Conservation (phyloP, 2,113 vertebrate genomes). For the Peromyscus maniculatus region DNA sequence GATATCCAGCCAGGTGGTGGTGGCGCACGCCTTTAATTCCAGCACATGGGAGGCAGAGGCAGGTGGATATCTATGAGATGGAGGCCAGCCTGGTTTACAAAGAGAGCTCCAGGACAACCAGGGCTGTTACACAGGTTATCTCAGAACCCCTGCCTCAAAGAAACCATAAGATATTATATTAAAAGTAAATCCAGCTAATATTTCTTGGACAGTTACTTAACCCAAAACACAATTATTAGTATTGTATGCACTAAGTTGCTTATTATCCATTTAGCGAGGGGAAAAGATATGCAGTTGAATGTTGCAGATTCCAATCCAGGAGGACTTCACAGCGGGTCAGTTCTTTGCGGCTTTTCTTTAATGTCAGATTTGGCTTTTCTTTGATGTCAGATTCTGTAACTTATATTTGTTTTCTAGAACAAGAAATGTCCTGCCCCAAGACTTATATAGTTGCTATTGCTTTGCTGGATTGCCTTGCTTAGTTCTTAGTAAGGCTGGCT, state of each 20-base stretch:
- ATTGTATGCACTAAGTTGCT: background rate
- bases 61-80: background rate
- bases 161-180: slow-evolving; percentile 14
- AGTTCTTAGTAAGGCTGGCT: background rate
- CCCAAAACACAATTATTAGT: background rate
- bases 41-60: background rate
- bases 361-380: background rate
- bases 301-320: background rate
- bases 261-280: background rate
- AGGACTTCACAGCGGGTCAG: background rate
- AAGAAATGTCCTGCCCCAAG: background rate
- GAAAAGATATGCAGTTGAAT: background rate
- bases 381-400: background rate
- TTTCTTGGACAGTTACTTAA: background rate
- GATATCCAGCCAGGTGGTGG: background rate
- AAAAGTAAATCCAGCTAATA: background rate
- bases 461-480: background rate
- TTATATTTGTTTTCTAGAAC: slow-evolving; percentile 5
- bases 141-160: background rate
- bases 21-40: background rate
- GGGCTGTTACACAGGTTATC: background rate
- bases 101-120: background rate
- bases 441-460: background rate
- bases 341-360: background rate
- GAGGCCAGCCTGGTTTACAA: background rate